Base-by-base conservation (phyloP, 2,797 vertebrate species). In the Acanthopagrus latus region DNA sequence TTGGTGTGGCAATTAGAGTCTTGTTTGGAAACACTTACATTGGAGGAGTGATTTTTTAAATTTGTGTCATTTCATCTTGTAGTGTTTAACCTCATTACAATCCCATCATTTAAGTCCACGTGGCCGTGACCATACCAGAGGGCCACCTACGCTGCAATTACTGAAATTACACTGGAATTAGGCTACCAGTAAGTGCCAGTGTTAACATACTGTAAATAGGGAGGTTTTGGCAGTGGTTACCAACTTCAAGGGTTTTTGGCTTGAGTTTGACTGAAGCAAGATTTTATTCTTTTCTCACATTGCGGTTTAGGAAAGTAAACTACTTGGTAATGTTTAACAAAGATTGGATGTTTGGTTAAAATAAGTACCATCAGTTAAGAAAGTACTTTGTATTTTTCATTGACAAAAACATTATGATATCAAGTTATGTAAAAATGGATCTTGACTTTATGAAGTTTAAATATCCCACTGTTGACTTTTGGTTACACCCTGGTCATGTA, bases 61-160 rank as follows among this genome's bases (percentile, higher is more conserved):
- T 27, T 64, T 64, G 48, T 77, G 67, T 78, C 38, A 66, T 78
- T 87, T 74, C 58, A 75, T 5, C 46, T 65, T 47, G 51, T 27
- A 48, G 64, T n/a, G 64, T 85, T 85, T 80, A 81, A 86, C 76
- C 81, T 88, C 71, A 82, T 64, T 76, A 80, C 63, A 63, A 21
- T 58, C 63, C 74, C 48, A 27, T 80, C 1, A 83, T 81, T 86
- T 77, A 11, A 72, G 67, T 16, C 54, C 51, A 50, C 44, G 44
- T 0, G 71, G 58, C 71, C 74, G 8, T 52, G 67, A 59, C 71
- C 23, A 7, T 57, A 51, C 69, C 81, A 74, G 25, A 2, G 5
- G 64, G 71, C 68, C 76, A 85, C 73, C 69, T 67, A 48, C 52
- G 59, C 76, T 50, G 60, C 67, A 82, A 86, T 90, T 84, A 83